Percentiles rank a stretch among this genome's conserved stretches.
Conservation (phyloP, 1,140 invertebrate species). For the Drosophila pandora region DNA sequence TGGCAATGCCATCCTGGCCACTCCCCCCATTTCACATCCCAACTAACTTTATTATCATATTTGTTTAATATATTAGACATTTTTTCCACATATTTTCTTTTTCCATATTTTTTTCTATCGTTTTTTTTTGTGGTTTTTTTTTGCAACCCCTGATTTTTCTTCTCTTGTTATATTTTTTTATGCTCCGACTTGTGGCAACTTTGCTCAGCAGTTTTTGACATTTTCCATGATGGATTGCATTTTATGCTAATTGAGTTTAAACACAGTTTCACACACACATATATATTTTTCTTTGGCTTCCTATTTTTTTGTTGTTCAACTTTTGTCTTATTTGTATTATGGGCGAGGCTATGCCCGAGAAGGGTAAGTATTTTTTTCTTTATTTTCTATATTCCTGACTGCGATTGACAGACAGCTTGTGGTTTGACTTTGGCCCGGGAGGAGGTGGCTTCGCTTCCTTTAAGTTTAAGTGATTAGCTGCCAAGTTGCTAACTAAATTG, state of each 20-base stretch:
- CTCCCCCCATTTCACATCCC: neutral
- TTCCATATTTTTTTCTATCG: slow-evolving; percentile 1
- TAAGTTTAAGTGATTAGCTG: slow-evolving; percentile 47
- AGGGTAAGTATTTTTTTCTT: neutral
- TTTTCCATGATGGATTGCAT: slow-evolving; percentile 81
- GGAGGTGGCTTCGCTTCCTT: neutral
- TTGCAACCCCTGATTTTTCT: slow-evolving; percentile 42
- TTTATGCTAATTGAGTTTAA: slow-evolving; percentile 82
- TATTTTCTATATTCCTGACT: slow-evolving; percentile 4
- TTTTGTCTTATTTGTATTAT: slow-evolving; percentile 60
- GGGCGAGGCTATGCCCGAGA: slow-evolving; percentile 3
- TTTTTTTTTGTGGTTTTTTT: slow-evolving; percentile 19
- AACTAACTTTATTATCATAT: slow-evolving; percentile 72
- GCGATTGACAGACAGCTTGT: slow-evolving; percentile 48
- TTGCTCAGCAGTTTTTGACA: slow-evolving; percentile 82
- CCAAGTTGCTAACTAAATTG: slow-evolving; percentile 20
- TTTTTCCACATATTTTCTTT: slow-evolving; percentile 36
- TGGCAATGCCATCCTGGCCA: slow-evolving; percentile 29
- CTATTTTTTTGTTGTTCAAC: slow-evolving; percentile 29
- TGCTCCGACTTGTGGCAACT: slow-evolving; percentile 75
- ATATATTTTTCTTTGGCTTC: slow-evolving; percentile 38
- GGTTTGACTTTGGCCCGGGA: neutral
- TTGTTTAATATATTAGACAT: slow-evolving; percentile 78
- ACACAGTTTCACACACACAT: slow-evolving; percentile 55
- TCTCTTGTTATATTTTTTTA: slow-evolving; percentile 54